A percentile compares a stretch with the other conserved stretches of the same genome.
Conservation (phyloP, 2,888 invertebrate genomes). For the Eudiplozoon nipponicum region DNA sequence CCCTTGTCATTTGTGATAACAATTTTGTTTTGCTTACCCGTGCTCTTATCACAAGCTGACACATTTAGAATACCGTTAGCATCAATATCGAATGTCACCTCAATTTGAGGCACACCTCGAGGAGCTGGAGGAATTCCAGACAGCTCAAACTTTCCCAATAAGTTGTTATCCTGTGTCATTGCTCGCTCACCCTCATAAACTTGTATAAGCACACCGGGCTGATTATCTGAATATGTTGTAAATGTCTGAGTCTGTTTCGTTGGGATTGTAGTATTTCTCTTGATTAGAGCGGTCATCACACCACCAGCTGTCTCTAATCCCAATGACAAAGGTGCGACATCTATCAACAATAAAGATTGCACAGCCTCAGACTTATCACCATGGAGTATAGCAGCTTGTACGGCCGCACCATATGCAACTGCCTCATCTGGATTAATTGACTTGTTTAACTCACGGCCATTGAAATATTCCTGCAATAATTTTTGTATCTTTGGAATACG, state of each 20-base stretch:
- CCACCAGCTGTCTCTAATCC: constrained; percentile 66
- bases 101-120: constrained; percentile 49
- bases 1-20: constrained; percentile 43
- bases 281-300: constrained; percentile 76
- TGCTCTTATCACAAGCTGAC: constrained; percentile 50
- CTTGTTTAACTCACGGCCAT: constrained; percentile 27
- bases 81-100: constrained; percentile 33
- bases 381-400: constrained; percentile 50
- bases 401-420: constrained; percentile 32
- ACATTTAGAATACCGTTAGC: constrained; percentile 58
- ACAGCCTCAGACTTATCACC: constrained; percentile 28
- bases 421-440: constrained; percentile 29
- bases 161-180: constrained; percentile 58
- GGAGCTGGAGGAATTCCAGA: constrained; percentile 22
- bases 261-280: constrained; percentile 78
- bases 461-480: constrained; percentile 21
- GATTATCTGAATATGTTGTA: constrained; percentile 84
- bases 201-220: constrained; percentile 58
- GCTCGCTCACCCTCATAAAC: constrained; percentile 32
- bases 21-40: constrained; percentile 30
- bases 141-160: constrained; percentile 15
- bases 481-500: constrained; percentile 24
- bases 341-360: constrained; percentile 26
- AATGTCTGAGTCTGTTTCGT: constrained; percentile 80
- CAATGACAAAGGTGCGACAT: constrained; percentile 35